Conservation (phyloP, 2,888 invertebrate genomes). For the Villa cingulata region DNA sequence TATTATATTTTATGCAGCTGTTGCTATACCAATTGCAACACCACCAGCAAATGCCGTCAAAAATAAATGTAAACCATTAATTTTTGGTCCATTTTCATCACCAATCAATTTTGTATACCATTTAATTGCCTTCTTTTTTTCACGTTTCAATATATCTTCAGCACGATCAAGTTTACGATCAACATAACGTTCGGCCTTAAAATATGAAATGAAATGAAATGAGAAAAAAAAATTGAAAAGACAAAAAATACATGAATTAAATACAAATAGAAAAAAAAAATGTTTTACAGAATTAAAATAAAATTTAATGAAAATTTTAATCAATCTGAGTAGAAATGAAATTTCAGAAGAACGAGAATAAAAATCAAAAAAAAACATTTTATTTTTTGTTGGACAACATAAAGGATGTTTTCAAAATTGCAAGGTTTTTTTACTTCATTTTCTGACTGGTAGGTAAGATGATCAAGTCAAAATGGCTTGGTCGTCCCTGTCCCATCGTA, state of each 20-base stretch:
- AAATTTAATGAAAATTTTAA: background rate
- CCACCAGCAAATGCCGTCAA: constrained; percentile 68
- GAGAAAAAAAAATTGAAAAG: background rate
- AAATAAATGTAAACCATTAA: constrained; percentile 68
- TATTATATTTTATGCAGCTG: background rate
- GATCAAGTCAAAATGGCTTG: too few species aligned
- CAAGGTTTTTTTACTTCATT: too few species aligned
- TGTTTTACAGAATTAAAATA: background rate
- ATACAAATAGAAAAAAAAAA: background rate
- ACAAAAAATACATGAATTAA: background rate
- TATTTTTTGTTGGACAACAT: too few species aligned
- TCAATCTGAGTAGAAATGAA: too few species aligned
- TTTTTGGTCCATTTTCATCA: constrained; percentile 47
- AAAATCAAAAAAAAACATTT: too few species aligned
- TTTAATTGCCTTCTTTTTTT: constrained; percentile 53
- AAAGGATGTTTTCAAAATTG: too few species aligned
- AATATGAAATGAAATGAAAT: constrained; percentile 11
- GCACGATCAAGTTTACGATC: constrained; percentile 71
- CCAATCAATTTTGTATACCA: constrained; percentile 61
- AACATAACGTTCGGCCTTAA: constrained; percentile 68
- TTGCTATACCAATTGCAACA: constrained; percentile 50
- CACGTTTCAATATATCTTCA: constrained; percentile 56
- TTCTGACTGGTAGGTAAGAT: too few species aligned
- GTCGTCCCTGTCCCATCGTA: too few species aligned
- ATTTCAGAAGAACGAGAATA: too few species aligned